Base-by-base conservation (phyloP, 1,140 invertebrate species). In the Macrotrachela quadricornifera region DNA sequence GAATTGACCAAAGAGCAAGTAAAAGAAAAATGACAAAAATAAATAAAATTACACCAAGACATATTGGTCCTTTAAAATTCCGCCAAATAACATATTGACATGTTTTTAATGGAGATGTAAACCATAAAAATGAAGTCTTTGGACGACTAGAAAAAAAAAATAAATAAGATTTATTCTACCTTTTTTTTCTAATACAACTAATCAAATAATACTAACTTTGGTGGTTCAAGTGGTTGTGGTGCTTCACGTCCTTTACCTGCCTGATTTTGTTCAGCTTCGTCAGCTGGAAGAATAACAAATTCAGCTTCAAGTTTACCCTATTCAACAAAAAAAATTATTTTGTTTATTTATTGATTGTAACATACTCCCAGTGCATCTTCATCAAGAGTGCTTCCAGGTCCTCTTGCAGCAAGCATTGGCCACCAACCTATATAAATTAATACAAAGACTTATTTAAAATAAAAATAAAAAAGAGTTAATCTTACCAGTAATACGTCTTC, bases 251-350 rank as follows among this genome's bases (percentile, higher is more conserved):
- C 84, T 49, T 78, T 71, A 1, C 85, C 85, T 51, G 80, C 83
- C 8, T 83, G 83, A 62, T 78, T 80, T 67, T 83, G 83, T 57
- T 87, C 84, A 0, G 84, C 83, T 64, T 90, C 85, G 57, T 88
- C 85, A 59, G 77, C 76, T 0, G 80, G 80, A 21, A 87, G 66
- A 12, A 90, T 71, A 70, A 86, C 82, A 59, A 90, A 78, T 70
- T 90, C 85, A 8, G 83, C 84, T 69, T 88, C 85, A 0, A 90
- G 82, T 73, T 90, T 90, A 16, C 84, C 85, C 79, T 80, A 57
- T n/a, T 18, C 21, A 30, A 30, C 21, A 30, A 30, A 30, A 30
- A 30, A 30, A 30, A 16, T 16, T 47, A 21, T 9, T 16, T 47
- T 16, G 17, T 30, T 30, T 50, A 42, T 40, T 49, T 41, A 4